These are phyloP conservation scores for Lasiommata megera DNA, from an alignment of 2,888 invertebrate species.

Conservation along the genomic window DNA sequence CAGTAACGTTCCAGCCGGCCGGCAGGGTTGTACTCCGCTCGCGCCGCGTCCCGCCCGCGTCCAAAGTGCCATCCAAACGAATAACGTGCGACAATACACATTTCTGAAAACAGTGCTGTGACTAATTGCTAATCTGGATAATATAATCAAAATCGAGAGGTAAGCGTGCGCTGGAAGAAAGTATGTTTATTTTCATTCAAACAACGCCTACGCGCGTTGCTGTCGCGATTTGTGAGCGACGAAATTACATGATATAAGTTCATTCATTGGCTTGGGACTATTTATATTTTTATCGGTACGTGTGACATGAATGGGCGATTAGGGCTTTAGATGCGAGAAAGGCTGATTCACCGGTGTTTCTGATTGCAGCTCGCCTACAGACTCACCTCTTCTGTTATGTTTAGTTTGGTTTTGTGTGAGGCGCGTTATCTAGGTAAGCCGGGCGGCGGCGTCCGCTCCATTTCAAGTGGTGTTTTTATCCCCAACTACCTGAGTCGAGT, in stretches of 20 bases:
- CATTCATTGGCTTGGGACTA: conserved; percentile 72
- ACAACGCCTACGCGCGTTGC: conserved; percentile 69
- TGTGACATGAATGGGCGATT: conserved; percentile 72
- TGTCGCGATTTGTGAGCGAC: conserved; percentile 78
- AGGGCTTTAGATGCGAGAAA: conserved; percentile 47
- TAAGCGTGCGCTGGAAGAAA: conserved; percentile 47
- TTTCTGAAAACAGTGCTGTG: conserved; percentile 58
- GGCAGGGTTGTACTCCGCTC: conserved; percentile 44
- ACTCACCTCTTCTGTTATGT: background rate
- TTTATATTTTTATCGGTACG: conserved; percentile 73
- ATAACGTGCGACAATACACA: conserved; percentile 57
- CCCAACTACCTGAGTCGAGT: conserved; percentile 66
- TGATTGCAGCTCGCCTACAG: background rate
- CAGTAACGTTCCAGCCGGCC: conserved; percentile 64
- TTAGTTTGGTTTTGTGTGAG: conserved; percentile 20
- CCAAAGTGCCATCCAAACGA: conserved; percentile 60
- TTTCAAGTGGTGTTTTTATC: conserved; percentile 77
- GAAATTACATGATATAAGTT: conserved; percentile 78
- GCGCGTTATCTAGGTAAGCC: conserved; percentile 70
- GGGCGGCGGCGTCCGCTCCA: conserved; percentile 60
- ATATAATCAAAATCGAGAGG: conserved; percentile 75
- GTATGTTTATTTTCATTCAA: conserved; percentile 76
- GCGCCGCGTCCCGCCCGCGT: conserved; percentile 45
- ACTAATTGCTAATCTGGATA: conserved; percentile 75
- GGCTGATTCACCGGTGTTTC: conserved; percentile 44